Evolutionary conservation across 1,140 invertebrate genomes (phyloP), one percentile per base, ranked within the genome.

Genomic region (Doryteuthis pealeii): DNA sequence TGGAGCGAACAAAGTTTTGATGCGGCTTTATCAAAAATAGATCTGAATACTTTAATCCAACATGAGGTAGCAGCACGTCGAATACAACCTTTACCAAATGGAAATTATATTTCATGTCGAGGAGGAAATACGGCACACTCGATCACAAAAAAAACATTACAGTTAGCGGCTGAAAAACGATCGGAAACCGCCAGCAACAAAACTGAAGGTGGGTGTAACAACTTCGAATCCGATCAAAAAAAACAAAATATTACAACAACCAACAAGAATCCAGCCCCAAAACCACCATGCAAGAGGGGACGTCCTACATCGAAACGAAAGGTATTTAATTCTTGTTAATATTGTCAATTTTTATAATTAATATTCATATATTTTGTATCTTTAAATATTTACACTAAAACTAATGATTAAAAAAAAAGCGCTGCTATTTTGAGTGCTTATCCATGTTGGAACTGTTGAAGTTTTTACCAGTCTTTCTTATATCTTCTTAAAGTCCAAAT

Each of bases 271-370:
- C 12, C 22, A 18, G 6, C 18, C 10, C 28, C 28, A 5, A 68
- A 30, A 54, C 35, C 28, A 65, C 58, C 43, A 35, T 74, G 45
- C 15, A 78, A 75, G 70, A 66, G 78, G 67, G 76, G 78, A 58
- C 66, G 78, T n/a, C 78, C 78, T 14, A 68, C 73, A 3, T 78
- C 78, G 28, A 80, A 78, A 73, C 5, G 66, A 68, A 68, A 68
- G 66, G 66, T 68, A 40, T 5, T 40, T 40, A 5, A 40, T 40
- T 40, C 3, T 40, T 14, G 49, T 12, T 54, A n/a, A n/a, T 54
- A 54, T n/a, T 54, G 49, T 12, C 49, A n/a, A 54, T 14, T n/a
- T n/a, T n/a, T n/a, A n/a, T n/a, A n/a, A n/a, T n/a, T n/a, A n/a
- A n/a, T n/a, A n/a, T n/a, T n/a, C n/a, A n/a, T n/a, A n/a, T n/a